phyloP scores from a whole-genome alignment of 2,113 vertebrate species.

The Pyxicephalus adspersus region DNA sequence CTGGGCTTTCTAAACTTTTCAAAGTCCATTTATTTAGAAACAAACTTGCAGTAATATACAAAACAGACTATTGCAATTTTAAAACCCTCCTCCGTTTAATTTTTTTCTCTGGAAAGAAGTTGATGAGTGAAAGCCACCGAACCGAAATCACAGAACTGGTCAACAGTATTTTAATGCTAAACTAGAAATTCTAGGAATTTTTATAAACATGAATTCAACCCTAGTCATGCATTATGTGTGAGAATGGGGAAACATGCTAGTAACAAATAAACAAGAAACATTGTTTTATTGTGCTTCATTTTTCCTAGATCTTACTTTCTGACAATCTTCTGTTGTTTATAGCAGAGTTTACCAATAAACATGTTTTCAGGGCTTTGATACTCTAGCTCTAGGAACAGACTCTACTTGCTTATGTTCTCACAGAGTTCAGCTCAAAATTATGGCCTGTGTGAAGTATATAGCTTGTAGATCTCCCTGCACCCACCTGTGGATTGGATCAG shows the following conservation, averaged over 20 bases:
- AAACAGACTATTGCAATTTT: constrained; percentile 27
- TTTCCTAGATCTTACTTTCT: background rate
- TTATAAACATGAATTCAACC: background rate
- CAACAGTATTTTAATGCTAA: constrained; percentile 27
- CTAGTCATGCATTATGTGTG: constrained; percentile 28
- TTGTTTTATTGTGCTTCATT: background rate
- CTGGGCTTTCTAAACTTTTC: background rate
- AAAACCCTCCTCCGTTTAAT: background rate
- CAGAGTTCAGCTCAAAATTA: no score
- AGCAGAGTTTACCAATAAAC: no score
- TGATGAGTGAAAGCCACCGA: constrained; percentile 7
- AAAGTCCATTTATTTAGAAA: background rate
- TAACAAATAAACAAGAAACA: constrained; percentile 29
- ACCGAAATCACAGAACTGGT: background rate
- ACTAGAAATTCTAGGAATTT: constrained; percentile 6
- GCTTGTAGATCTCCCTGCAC: no score
- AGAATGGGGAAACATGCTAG: constrained; percentile 30
- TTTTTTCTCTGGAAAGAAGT: constrained; percentile 8
- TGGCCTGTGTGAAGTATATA: no score
- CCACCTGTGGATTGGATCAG: no score
- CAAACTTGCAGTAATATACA: background rate
- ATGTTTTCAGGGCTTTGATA: no score
- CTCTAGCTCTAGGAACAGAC: no score
- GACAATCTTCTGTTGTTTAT: no score
- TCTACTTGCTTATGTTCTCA: no score